Conservation (phyloP, 2,888 invertebrate species). For the Ferrisia virgata region DNA sequence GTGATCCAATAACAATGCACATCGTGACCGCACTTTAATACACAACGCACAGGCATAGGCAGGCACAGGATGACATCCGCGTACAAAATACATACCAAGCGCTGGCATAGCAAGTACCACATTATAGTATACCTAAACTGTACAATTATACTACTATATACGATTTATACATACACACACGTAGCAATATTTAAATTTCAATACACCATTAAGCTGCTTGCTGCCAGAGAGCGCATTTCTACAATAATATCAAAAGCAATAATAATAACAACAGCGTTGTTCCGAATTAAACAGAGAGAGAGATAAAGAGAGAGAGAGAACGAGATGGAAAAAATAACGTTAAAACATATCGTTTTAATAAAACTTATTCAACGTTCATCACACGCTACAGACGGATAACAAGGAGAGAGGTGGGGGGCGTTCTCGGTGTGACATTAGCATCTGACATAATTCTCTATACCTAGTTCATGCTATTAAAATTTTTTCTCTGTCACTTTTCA, state of each 20-base stretch:
- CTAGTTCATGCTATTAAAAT: not conserved
- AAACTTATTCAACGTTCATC: not conserved
- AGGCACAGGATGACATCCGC: not conserved
- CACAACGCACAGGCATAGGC: not conserved
- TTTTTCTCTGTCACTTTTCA: not conserved
- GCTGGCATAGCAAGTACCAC: too few species aligned
- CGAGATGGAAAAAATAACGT: not conserved
- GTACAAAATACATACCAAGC: not conserved
- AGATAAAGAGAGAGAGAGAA: too few species aligned
- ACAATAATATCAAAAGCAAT: too few species aligned
- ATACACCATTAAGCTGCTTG: not conserved
- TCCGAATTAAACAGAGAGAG: too few species aligned
- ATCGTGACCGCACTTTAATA: not conserved
- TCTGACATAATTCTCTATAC: constrained; percentile 24
- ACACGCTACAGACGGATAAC: too few species aligned
- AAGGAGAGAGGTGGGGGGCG: not conserved
- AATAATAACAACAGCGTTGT: too few species aligned
- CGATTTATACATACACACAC: not conserved
- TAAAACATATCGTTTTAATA: constrained; percentile 10
- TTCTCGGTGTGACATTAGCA: constrained; percentile 12
- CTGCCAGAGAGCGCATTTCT: not conserved
- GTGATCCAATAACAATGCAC: constrained; percentile 10
- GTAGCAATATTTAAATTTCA: constrained; percentile 4
- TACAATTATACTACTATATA: too few species aligned
- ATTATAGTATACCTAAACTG: too few species aligned